These are phyloP conservation scores for Rhagium mordax DNA, from an alignment of 2,888 invertebrate species.

Conservation along the genomic window DNA sequence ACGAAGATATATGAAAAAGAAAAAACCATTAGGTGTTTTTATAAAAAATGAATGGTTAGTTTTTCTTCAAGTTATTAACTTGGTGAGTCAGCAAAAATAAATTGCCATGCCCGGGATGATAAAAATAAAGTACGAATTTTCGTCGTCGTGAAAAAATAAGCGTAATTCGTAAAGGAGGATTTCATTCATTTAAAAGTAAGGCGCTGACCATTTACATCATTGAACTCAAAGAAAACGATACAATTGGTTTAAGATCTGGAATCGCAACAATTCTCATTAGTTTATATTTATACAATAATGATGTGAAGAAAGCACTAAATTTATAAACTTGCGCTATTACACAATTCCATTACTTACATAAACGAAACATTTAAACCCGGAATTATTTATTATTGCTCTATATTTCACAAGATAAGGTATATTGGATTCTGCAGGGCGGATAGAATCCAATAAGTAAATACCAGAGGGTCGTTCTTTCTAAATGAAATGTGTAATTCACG, in stretches of 20 bases:
- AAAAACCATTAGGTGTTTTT: constrained; percentile 31
- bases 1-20: constrained; percentile 44
- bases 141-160: not conserved
- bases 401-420: constrained; percentile 60
- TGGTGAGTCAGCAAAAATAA: constrained; percentile 26
- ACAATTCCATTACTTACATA: constrained; percentile 37
- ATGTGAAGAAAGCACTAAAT: constrained; percentile 11
- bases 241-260: too few relatives aligned
- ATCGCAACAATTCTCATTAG: too few relatives aligned
- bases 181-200: not conserved
- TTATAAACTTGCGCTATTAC: constrained; percentile 27
- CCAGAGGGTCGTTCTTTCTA: constrained; percentile 60
- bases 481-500: constrained; percentile 61
- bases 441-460: constrained; percentile 62
- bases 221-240: not conserved
- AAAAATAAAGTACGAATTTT: not conserved
- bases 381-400: constrained; percentile 60
- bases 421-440: constrained; percentile 55
- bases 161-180: not conserved
- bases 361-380: constrained; percentile 49
- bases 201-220: not conserved
- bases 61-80: constrained; percentile 21
- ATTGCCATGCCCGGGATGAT: constrained; percentile 13
- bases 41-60: constrained; percentile 32
- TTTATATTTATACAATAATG: too few relatives aligned